Percentiles rank a stretch among this genome's conserved stretches.
These are phyloP conservation scores for Eristalis intricaria DNA, from an alignment of 2,888 invertebrate genomes.

Conservation along the genomic window DNA sequence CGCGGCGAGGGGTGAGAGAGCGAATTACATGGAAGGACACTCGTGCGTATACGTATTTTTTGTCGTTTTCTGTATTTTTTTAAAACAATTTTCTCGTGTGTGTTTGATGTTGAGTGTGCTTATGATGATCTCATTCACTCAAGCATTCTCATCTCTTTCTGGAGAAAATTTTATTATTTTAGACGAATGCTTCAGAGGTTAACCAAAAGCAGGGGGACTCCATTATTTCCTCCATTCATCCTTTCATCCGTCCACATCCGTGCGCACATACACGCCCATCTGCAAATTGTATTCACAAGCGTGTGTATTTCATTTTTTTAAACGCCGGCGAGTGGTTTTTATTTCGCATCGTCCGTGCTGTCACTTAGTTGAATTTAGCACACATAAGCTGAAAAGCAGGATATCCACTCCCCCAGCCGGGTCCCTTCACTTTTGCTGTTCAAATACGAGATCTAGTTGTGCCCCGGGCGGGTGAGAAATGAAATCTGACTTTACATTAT, in stretches of 20 bases:
- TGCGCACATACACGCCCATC: background rate
- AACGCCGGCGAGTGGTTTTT: background rate
- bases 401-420: background rate
- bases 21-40: slow-evolving; percentile 21
- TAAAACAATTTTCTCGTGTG: slow-evolving; percentile 32
- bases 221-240: slow-evolving; percentile 23
- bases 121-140: slow-evolving; percentile 37
- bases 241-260: background rate
- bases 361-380: slow-evolving; percentile 11
- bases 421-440: background rate
- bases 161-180: slow-evolving; percentile 19
- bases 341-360: slow-evolving; percentile 7
- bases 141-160: background rate
- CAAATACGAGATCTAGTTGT: background rate
- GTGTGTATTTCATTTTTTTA: slow-evolving; percentile 3
- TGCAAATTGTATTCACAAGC: background rate
- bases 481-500: slow-evolving; percentile 15
- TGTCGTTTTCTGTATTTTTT: background rate
- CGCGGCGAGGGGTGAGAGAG: background rate
- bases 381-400: background rate
- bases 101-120: slow-evolving; percentile 45
- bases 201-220: background rate
- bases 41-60: slow-evolving; percentile 54
- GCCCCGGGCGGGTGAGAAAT: background rate
- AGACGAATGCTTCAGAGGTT: slow-evolving; percentile 1